Conservation (phyloP, 2,888 invertebrate species). For the Eilema caniola region DNA sequence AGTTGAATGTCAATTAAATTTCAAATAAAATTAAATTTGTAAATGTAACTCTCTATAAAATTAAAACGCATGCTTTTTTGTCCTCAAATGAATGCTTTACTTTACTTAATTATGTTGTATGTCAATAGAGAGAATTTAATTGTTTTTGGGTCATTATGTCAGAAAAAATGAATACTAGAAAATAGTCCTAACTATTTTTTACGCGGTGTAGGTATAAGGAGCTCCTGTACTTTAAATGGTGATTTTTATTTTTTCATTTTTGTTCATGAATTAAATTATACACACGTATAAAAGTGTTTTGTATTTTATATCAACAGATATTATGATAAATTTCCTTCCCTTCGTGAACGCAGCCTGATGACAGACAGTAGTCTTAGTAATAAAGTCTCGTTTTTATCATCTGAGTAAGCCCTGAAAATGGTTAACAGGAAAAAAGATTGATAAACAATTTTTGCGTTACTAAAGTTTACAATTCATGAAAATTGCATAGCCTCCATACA, state of each 20-base stretch:
- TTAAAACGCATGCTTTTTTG: conserved; percentile 14
- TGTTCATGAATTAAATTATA: not conserved
- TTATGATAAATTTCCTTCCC: too few relatives aligned
- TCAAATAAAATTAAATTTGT: not conserved
- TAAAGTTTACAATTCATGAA: too few relatives aligned
- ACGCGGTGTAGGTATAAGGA: not conserved
- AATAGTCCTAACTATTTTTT: not conserved
- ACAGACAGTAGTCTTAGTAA: too few relatives aligned
- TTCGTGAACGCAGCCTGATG: too few relatives aligned
- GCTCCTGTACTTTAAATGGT: not conserved
- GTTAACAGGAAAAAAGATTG: too few relatives aligned
- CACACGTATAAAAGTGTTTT: too few relatives aligned
- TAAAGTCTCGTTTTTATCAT: too few relatives aligned
- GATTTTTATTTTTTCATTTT: not conserved
- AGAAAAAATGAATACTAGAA: not conserved
- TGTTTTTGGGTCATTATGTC: not conserved
- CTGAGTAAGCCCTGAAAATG: too few relatives aligned
- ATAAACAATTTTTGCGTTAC: too few relatives aligned
- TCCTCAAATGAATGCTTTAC: not conserved
- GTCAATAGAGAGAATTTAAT: not conserved
- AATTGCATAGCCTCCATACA: too few relatives aligned
- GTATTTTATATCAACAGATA: not conserved
- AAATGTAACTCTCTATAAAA: conserved; percentile 3
- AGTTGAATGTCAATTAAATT: conserved; percentile 8
- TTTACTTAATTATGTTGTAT: not conserved